phyloP scores from a whole-genome alignment of 2,113 vertebrate genomes.

The Cygnus buccinator region DNA sequence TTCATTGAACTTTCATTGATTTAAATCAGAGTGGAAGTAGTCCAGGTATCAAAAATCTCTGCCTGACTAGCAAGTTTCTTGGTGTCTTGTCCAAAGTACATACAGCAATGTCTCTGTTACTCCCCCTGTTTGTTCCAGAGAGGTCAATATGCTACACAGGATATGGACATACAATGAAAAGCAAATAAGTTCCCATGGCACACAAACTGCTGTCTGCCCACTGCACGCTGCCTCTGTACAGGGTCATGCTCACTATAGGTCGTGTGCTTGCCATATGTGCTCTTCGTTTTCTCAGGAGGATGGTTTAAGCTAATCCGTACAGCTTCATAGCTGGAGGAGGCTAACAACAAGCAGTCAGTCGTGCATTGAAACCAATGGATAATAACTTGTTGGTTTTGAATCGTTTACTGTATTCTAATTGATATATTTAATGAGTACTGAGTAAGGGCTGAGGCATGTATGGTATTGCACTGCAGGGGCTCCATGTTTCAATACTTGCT shows the following conservation, averaged over 20 bases:
- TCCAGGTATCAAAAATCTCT: neutral
- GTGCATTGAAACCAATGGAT: neutral
- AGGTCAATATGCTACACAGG: too few relatives aligned
- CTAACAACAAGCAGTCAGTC: neutral
- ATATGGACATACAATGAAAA: neutral
- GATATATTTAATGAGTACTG: neutral
- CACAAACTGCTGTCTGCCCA: neutral
- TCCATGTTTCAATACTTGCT: neutral
- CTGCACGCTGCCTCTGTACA: neutral
- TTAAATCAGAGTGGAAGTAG: neutral
- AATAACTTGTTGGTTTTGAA: neutral
- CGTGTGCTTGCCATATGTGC: rapidly evolving
- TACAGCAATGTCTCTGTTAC: neutral
- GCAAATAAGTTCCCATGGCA: neutral
- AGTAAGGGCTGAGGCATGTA: neutral
- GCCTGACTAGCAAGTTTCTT: neutral
- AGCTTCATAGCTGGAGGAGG: neutral
- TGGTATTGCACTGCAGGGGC: neutral
- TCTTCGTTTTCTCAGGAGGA: neutral
- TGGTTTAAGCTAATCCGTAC: neutral
- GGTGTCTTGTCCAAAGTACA: neutral
- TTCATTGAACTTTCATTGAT: neutral
- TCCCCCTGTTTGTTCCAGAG: neutral
- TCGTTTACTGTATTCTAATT: neutral
- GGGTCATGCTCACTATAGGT: too few relatives aligned